Evolutionary conservation across 1,140 invertebrate genomes (phyloP), one percentile per base, ranked within the genome.

Genomic region (Formica exsecta): DNA sequence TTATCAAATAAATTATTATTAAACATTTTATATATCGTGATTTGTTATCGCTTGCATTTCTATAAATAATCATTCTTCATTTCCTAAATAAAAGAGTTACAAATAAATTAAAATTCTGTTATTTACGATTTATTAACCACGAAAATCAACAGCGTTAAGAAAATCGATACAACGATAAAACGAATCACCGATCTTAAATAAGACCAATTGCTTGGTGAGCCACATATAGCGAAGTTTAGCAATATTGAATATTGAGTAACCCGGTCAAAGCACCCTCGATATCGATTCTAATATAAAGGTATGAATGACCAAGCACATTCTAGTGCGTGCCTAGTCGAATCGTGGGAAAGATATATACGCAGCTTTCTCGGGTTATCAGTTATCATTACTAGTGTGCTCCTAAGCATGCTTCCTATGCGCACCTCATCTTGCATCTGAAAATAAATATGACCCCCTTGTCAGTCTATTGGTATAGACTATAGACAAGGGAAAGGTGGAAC

Each of bases 361-460:
- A 57, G 64, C 79, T 89, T 87, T 80, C 87, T 57, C 77, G 77
- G 83, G 73, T 91, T 90, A 90, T 91, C 86, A 32, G n/a, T 64
- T 19, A 44, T 65, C 66, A 85, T 85, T 66, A 22, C 54, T 64
- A 62, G 65, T 66, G 44, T 13, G 6, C 8, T 44, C 32, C 83
- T 59, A 48, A 51, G 13, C 48, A 22, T 22, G 9, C 8, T 29
- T n/a, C 48, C 3, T 51, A 29, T 25, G 48, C 22, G 6, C 11
- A 13, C 32, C 19, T 38, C 36, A 54, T 32, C 19, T 32, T 32
- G 29, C 48, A 38, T 51, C 38, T 81, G 48, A 44, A 73, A 73
- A 71, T 71, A 59, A 59, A 59, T 16, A 19, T 64, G 48, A 71
- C 25, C 36, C 3, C 29, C 36, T 85, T 51, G 48, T 81, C n/a